Base-by-base conservation (phyloP, 2,888 invertebrate genomes). In the Acrocyrtus sp. region DNA sequence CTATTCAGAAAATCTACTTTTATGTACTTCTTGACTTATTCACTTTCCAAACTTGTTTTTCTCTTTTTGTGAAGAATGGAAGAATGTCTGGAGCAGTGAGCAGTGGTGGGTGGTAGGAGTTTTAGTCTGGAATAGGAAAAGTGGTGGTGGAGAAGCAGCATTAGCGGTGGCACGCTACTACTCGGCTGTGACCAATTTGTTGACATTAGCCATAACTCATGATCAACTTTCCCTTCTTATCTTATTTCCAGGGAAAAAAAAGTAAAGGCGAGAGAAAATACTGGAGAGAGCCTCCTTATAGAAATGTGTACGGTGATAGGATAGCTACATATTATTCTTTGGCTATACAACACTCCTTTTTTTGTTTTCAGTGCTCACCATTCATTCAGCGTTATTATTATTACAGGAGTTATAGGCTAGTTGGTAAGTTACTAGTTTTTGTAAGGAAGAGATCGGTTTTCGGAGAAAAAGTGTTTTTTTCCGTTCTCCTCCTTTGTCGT, bases 181-280 rank as follows among this genome's bases (percentile, higher is more conserved):
- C 51, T 63, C 61, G 60, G 53, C 57, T 75, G 70, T 70, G 70
- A 75, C 65, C 74, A 75, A 75, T 70, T 72, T 75, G 75, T 72
- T 75, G 70, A 75, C 75, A 75, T 72, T 72, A 58, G 70, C 63
- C 58, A 72, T 72, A 72, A 72, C 58, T 72, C 70, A 72, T 63
- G 63, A 72, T 72, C 63, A 72, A 72, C 70, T 63, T 63, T 72
- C 57, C 63, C 57, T 72, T 70, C 19, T n/a, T n/a, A n/a, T n/a
- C n/a, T n/a, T n/a, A n/a, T n/a, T n/a, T n/a, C n/a, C n/a, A n/a
- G n/a, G n/a, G n/a, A n/a, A n/a, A n/a, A n/a, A n/a, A n/a, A n/a
- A n/a, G n/a, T n/a, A n/a, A n/a, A n/a, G n/a, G n/a, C n/a, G n/a
- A n/a, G n/a, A n/a, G n/a, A n/a, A n/a, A n/a, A n/a, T n/a, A n/a